A percentile compares a stretch with the other conserved stretches of the same genome.
Conservation (phyloP, 2,888 invertebrate species). For the Drosophila hamatofila region DNA sequence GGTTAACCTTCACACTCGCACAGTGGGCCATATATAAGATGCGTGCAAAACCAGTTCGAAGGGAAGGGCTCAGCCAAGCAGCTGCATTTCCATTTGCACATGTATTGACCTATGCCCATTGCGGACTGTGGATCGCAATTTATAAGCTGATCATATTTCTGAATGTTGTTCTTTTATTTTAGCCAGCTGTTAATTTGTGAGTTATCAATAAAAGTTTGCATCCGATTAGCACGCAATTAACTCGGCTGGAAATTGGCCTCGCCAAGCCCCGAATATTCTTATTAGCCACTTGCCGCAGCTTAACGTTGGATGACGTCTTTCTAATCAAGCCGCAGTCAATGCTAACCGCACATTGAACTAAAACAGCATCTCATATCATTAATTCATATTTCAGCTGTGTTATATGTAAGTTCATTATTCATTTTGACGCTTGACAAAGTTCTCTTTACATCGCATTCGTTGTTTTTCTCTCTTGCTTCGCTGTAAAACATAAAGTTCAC, state of each 20-base stretch:
- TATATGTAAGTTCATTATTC: slow-evolving; percentile 13
- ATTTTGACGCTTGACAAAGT: slow-evolving; percentile 9
- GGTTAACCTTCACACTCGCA: slow-evolving; percentile 40
- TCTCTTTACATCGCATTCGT: slow-evolving; percentile 26
- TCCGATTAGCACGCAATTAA: slow-evolving; percentile 59
- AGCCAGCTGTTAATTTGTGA: slow-evolving; percentile 19
- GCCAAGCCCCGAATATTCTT: slow-evolving; percentile 27
- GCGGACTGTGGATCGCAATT: neutral
- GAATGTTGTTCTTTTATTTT: slow-evolving; percentile 6
- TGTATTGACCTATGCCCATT: neutral
- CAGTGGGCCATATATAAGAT: slow-evolving; percentile 36
- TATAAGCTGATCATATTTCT: neutral
- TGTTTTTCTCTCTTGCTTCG: slow-evolving; percentile 16
- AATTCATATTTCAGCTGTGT: slow-evolving; percentile 30
- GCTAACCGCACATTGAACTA: slow-evolving; percentile 54
- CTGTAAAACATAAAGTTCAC: slow-evolving; percentile 1
- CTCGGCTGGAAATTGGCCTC: slow-evolving; percentile 41
- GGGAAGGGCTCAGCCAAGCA: slow-evolving; percentile 44
- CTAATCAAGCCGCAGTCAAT: slow-evolving; percentile 42
- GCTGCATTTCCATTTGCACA: slow-evolving; percentile 5
- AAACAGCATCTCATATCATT: slow-evolving; percentile 26
- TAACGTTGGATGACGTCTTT: slow-evolving; percentile 25
- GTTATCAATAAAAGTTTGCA: slow-evolving; percentile 49
- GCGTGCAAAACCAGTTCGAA: slow-evolving; percentile 52
- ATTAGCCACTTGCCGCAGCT: slow-evolving; percentile 17